Evolutionary conservation across 2,888 invertebrate species (phyloP).

Genomic region (Heterodera filipjevi): DNA sequence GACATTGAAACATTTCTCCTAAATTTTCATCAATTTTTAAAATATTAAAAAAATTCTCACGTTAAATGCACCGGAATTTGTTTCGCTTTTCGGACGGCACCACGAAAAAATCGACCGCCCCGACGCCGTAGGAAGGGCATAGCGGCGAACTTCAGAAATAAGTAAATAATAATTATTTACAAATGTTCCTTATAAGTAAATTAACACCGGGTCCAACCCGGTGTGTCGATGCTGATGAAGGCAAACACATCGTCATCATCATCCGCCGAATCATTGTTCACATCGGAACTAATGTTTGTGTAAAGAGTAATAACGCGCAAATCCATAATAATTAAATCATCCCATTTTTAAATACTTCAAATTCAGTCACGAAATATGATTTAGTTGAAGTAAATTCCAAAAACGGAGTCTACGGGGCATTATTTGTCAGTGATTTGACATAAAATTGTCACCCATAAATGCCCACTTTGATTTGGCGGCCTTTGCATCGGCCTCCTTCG

Average conservation of each 20-base stretch:
- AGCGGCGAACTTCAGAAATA: slow-evolving; percentile 13
- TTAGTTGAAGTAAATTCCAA: too few relatives aligned
- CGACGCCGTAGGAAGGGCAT: slow-evolving; percentile 26
- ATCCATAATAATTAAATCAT: too few relatives aligned
- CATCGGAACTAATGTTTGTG: slow-evolving; percentile 21
- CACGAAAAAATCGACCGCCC: slow-evolving; percentile 25
- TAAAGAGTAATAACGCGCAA: too few relatives aligned
- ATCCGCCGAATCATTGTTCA: slow-evolving; percentile 14
- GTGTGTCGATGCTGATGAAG: slow-evolving; percentile 5
- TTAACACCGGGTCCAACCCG: slow-evolving; percentile 15
- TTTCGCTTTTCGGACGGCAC: slow-evolving; percentile 18
- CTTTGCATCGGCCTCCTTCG: slow-evolving; percentile 16
- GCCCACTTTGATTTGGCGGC: not conserved
- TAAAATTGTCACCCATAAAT: not conserved
- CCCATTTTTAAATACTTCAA: too few relatives aligned
- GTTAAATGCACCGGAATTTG: slow-evolving; percentile 14
- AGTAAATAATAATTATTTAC: not conserved
- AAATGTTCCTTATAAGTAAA: not conserved
- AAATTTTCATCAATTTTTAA: slow-evolving; percentile 19
- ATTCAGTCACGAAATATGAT: too few relatives aligned
- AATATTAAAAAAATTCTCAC: not conserved
- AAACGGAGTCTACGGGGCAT: too few relatives aligned
- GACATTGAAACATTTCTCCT: not conserved
- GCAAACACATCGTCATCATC: slow-evolving; percentile 27
- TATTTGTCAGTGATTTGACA: too few relatives aligned